Evolutionary conservation across 2,888 invertebrate genomes (phyloP).

Genomic region (Hylaea fasciaria): DNA sequence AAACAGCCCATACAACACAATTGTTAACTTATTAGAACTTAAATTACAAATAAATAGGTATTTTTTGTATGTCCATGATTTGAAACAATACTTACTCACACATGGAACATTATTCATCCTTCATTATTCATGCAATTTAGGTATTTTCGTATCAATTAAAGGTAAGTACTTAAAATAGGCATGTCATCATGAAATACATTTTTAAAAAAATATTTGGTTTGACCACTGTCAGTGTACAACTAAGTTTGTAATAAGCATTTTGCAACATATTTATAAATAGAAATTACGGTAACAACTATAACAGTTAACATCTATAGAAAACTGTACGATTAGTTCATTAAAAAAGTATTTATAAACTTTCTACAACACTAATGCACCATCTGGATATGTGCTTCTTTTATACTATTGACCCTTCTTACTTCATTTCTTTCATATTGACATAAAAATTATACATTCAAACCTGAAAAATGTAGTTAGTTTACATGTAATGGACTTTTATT

Average conservation of each 20-base stretch:
- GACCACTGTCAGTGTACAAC: constrained; percentile 10
- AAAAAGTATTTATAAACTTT: neutral
- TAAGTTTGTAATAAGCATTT: constrained; percentile 2
- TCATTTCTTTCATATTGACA: too few relatives aligned
- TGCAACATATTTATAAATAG: constrained; percentile 8
- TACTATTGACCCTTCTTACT: too few relatives aligned
- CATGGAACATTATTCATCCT: constrained; percentile 1
- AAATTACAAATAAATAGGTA: too few relatives aligned
- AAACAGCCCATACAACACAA: neutral
- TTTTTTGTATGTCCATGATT: too few relatives aligned
- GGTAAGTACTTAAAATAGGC: neutral
- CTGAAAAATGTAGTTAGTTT: neutral
- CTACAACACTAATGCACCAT: too few relatives aligned
- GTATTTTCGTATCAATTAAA: too few relatives aligned
- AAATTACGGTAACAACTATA: neutral
- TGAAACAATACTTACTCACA: too few relatives aligned
- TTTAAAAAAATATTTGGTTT: constrained; percentile 25
- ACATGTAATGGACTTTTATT: constrained; percentile 22
- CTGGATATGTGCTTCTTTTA: too few relatives aligned
- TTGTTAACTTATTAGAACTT: neutral
- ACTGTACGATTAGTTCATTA: neutral
- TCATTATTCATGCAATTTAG: neutral
- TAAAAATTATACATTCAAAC: neutral
- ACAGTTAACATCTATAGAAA: neutral
- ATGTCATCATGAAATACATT: constrained; percentile 4